Base-by-base conservation (phyloP, 2,797 vertebrate genomes). In the Eulemur albifrons region DNA sequence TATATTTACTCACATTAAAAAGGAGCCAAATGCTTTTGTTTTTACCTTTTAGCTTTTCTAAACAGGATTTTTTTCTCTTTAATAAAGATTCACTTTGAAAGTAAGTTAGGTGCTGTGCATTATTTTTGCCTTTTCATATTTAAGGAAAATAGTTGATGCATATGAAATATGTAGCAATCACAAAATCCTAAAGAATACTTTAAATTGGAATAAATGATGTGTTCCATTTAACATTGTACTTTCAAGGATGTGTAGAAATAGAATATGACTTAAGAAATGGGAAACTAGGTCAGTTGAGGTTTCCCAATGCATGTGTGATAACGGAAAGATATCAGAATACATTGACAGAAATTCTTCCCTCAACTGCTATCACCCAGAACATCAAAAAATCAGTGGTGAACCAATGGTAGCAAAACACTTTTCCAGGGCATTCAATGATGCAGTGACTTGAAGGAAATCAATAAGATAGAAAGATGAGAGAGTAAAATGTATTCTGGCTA, bases 191-290 rank as follows among this genome's bases (percentile, higher is more conserved):
- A 87, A 20, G 81, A 94, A 35, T 83, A 93, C 45, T 83, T 97
- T 91, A 95, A 96, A 95, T 59, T 17, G 2, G 17, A 97, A 73
- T 97, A 96, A 96, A 97, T 96, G 48, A 90, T 94, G 17, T 90
- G 93, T 95, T 97, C 88, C n/a, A 93, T 97, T 88, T 17, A 96
- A 80, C 40, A 83, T 82, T 98, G 97, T 32, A 76, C 48, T 93
- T 97, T 97, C 67, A 95, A 97, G 80, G 50, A 96, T 97, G 65
- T 80, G 2, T 14, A 67, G 87, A 96, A 97, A 96, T 4, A 97
- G 10, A 79, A 94, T 96, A 80, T 96, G 40, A 96, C 52, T 45
- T 65, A 77, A 93, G 70, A 96, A 94, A 80, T 32, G 11, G 35
- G 32, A 97, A 98, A 95, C 84, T 96, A 95, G 90, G 95, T 96